Evolutionary conservation across 2,797 vertebrate species (phyloP).

Genomic region (Myripristis jacobus): DNA sequence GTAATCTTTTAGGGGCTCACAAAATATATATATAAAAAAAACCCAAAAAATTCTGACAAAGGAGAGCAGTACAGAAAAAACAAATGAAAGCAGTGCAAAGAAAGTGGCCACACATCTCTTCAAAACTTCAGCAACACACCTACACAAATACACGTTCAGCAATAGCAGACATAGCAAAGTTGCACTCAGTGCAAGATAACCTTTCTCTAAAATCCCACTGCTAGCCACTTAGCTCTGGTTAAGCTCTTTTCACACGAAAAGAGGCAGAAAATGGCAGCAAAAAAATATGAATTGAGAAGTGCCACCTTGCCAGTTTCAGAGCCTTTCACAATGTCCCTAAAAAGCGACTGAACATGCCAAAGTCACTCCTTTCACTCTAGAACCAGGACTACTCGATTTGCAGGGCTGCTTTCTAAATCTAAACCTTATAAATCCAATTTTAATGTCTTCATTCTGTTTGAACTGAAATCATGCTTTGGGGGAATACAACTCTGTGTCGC

Average conservation of each 20-base stretch:
- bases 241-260: conserved; percentile 58
- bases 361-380: background rate
- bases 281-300: conserved; percentile 27
- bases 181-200: conserved; percentile 9
- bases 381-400: background rate
- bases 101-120: conserved; percentile 16
- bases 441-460: too few relatives aligned
- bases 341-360: conserved; percentile 12
- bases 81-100: conserved; percentile 1
- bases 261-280: conserved; percentile 12
- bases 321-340: background rate
- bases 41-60: background rate
- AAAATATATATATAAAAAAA: background rate
- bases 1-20: background rate
- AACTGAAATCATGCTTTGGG: too few relatives aligned
- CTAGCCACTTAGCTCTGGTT: conserved; percentile 47
- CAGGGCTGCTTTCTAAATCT: conserved; percentile 15
- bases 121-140: conserved; percentile 19
- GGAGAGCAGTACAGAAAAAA: background rate
- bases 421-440: too few relatives aligned
- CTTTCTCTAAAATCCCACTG: conserved; percentile 54
- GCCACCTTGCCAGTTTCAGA: conserved; percentile 27
- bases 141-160: conserved; percentile 49
- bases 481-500: too few relatives aligned
- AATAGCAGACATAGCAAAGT: conserved; percentile 10